phyloP scores from a whole-genome alignment of 2,113 vertebrate species.

The Callopanchax toddi region DNA sequence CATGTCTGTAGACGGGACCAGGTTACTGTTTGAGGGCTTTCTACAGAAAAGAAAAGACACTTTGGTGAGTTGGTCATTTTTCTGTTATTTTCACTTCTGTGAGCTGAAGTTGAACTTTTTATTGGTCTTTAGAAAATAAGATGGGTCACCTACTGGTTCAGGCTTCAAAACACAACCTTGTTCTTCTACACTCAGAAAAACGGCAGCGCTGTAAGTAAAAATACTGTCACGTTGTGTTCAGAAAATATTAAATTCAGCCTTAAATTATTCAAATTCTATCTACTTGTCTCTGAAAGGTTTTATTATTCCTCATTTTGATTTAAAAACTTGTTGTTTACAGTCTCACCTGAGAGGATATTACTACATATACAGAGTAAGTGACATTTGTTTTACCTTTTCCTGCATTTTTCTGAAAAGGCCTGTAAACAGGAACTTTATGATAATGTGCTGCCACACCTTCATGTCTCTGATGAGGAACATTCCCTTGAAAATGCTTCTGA shows the following conservation, averaged over 20 bases:
- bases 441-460: not conserved
- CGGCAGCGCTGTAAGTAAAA: constrained; percentile 64
- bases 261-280: too few relatives aligned
- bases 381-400: not conserved
- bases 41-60: constrained; percentile 83
- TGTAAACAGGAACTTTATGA: not conserved
- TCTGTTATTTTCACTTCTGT: not conserved
- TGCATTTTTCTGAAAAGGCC: not conserved
- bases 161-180: constrained; percentile 75
- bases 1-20: constrained; percentile 60
- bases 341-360: constrained; percentile 69
- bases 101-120: not conserved
- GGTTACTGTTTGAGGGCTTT: constrained; percentile 76
- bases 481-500: not conserved
- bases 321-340: constrained; percentile 49
- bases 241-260: too few relatives aligned
- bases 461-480: not conserved
- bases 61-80: constrained; percentile 64
- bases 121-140: constrained; percentile 69
- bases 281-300: not conserved
- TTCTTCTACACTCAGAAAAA: constrained; percentile 76
- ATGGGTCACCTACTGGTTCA: constrained; percentile 79
- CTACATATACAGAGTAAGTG: constrained; percentile 74
- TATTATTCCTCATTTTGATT: not conserved
- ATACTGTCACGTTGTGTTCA: too few relatives aligned